A percentile compares a stretch with the other conserved stretches of the same genome.
phyloP scores from a whole-genome alignment of 2,797 vertebrate genomes.

The Melanotaenia maccullochi region DNA sequence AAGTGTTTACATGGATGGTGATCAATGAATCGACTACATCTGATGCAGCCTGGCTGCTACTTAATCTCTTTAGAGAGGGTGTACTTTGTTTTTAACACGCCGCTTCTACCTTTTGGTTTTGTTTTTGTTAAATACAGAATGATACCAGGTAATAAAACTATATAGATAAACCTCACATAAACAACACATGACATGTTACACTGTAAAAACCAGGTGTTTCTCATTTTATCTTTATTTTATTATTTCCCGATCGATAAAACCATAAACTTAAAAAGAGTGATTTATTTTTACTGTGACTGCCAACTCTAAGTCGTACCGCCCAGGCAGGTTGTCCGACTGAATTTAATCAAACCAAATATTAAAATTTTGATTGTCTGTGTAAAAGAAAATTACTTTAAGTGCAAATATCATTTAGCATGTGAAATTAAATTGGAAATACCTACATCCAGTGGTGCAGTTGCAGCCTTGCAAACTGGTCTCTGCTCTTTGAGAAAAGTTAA shows the following conservation, averaged over 20 bases:
- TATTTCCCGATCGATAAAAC: not conserved
- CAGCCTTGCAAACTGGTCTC: not conserved
- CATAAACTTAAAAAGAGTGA: not conserved
- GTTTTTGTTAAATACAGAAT: not conserved
- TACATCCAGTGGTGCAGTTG: not conserved
- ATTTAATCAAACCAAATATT: not conserved
- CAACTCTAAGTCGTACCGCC: not conserved
- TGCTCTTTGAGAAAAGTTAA: not conserved
- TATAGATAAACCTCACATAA: no score
- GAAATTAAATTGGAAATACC: not conserved
- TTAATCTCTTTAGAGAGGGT: not conserved
- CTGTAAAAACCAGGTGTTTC: no score
- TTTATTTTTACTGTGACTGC: not conserved
- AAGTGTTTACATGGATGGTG: no score
- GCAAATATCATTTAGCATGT: no score
- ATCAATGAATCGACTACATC: no score
- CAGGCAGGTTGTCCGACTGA: no score
- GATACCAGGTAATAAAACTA: not conserved
- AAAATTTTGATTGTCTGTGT: not conserved
- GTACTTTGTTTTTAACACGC: not conserved
- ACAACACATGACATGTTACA: not conserved
- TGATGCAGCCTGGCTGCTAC: no score
- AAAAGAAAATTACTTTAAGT: not conserved
- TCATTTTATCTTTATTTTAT: not conserved
- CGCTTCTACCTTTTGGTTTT: not conserved